Evolutionary conservation across 2,113 vertebrate species (phyloP).

Genomic region (Cheilinus undulatus): DNA sequence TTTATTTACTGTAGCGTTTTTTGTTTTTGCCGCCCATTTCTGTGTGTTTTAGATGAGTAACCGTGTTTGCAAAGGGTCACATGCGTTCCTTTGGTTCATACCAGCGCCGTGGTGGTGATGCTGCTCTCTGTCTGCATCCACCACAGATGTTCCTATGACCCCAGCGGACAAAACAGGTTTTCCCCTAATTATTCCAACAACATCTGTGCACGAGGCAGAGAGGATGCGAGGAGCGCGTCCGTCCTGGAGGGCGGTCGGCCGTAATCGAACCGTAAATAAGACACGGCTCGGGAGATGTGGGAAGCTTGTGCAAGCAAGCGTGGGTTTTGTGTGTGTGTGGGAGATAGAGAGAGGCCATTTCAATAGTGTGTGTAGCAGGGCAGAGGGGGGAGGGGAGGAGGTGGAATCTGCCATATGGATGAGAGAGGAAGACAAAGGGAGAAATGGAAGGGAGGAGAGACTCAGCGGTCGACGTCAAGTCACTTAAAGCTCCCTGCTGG

Average conservation of each 20-base stretch:
- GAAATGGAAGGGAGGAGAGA: slow-evolving; percentile 50
- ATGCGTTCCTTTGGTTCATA: no score
- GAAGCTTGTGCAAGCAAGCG: slow-evolving; percentile 71
- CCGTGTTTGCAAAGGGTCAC: slow-evolving; percentile 6
- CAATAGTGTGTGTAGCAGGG: slow-evolving; percentile 65
- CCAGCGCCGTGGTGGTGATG: slow-evolving; percentile 5
- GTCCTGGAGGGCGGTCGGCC: slow-evolving; percentile 59
- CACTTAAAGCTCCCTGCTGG: slow-evolving; percentile 67
- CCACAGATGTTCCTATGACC: slow-evolving; percentile 64
- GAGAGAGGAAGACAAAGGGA: slow-evolving; percentile 67
- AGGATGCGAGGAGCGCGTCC: slow-evolving; percentile 35
- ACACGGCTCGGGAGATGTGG: slow-evolving; percentile 64
- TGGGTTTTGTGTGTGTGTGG: slow-evolving; percentile 63
- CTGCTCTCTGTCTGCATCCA: slow-evolving; percentile 33
- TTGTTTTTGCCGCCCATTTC: slow-evolving; percentile 24
- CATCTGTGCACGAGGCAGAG: slow-evolving; percentile 69
- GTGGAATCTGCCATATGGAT: slow-evolving; percentile 75
- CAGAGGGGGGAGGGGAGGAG: slow-evolving; percentile 64
- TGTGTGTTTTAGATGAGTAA: slow-evolving; percentile 25
- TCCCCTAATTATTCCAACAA: slow-evolving; percentile 66
- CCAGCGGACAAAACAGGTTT: slow-evolving; percentile 58
- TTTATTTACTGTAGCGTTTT: slow-evolving; percentile 15
- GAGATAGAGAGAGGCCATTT: slow-evolving; percentile 63
- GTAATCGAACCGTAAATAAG: slow-evolving; percentile 80
- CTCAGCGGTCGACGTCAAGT: slow-evolving; percentile 70